These are phyloP conservation scores for Cephus spinipes DNA, from an alignment of 2,888 invertebrate genomes.

Conservation along the genomic window DNA sequence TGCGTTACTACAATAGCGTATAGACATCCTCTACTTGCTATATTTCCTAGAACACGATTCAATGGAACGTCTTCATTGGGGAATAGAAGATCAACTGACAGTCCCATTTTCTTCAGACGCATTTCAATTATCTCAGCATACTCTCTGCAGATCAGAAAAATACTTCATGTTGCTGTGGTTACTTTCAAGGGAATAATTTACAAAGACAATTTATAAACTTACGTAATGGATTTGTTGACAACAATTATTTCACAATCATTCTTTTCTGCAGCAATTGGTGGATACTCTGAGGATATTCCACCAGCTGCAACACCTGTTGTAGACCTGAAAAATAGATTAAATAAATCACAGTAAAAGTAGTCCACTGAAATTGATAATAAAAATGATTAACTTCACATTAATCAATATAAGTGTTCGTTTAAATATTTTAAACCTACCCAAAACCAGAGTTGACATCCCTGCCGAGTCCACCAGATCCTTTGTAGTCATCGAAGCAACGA, in stretches of 20 bases:
- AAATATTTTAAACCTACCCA: not conserved
- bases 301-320: not conserved
- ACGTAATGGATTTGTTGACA: slow-evolving; percentile 85
- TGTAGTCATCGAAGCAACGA: slow-evolving; percentile 55
- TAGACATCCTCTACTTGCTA: slow-evolving; percentile 87
- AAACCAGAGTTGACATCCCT: not conserved
- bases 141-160: slow-evolving; percentile 69
- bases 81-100: slow-evolving; percentile 88
- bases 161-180: slow-evolving; percentile 25
- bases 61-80: slow-evolving; percentile 92
- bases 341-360: not conserved
- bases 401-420: not conserved
- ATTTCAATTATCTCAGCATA: slow-evolving; percentile 92
- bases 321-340: not conserved
- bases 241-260: slow-evolving; percentile 95
- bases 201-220: slow-evolving; percentile 61
- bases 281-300: slow-evolving; percentile 29
- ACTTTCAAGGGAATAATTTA: slow-evolving; percentile 15
- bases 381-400: not conserved
- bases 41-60: slow-evolving; percentile 83
- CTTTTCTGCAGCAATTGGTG: slow-evolving; percentile 69
- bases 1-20: slow-evolving; percentile 90
- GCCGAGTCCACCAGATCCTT: slow-evolving; percentile 33
- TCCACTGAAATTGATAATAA: not conserved
- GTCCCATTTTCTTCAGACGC: slow-evolving; percentile 80